Conservation (phyloP, 2,113 vertebrate species). For the Lepidothrix coronata region DNA sequence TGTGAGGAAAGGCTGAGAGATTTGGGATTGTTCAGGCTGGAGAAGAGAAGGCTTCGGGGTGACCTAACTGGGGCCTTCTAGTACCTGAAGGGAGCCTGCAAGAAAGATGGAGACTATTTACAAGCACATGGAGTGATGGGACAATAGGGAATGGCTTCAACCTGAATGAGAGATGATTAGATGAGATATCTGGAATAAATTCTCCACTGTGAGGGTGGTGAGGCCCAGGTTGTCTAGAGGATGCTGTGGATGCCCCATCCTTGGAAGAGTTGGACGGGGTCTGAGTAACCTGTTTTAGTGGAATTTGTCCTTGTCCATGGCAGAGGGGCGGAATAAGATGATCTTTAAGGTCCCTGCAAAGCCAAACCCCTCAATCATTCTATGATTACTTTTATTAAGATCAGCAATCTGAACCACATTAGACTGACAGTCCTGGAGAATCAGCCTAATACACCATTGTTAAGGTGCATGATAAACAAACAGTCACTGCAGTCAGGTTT, state of each 20-base stretch:
- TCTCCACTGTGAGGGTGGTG: neutral
- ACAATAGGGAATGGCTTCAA: neutral
- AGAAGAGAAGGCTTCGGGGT: neutral
- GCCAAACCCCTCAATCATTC: neutral
- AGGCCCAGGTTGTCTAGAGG: neutral
- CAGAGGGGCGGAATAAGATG: rapidly evolving
- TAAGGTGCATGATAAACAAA: neutral
- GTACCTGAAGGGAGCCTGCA: neutral
- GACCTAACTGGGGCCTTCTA: neutral
- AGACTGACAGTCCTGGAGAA: neutral
- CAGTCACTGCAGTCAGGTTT: neutral
- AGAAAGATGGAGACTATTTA: neutral
- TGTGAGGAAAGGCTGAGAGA: neutral
- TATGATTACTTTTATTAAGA: neutral
- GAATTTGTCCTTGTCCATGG: neutral
- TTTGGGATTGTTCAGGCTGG: neutral
- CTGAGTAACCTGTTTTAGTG: neutral
- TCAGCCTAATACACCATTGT: neutral
- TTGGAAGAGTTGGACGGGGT: neutral
- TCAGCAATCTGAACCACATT: neutral
- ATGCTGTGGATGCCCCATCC: neutral
- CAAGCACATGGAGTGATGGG: neutral
- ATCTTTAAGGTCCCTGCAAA: neutral
- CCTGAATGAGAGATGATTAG: neutral
- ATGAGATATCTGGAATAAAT: neutral